These are phyloP conservation scores for Bradysia coprophila DNA, from an alignment of 1,140 invertebrate species.

Conservation along the genomic window DNA sequence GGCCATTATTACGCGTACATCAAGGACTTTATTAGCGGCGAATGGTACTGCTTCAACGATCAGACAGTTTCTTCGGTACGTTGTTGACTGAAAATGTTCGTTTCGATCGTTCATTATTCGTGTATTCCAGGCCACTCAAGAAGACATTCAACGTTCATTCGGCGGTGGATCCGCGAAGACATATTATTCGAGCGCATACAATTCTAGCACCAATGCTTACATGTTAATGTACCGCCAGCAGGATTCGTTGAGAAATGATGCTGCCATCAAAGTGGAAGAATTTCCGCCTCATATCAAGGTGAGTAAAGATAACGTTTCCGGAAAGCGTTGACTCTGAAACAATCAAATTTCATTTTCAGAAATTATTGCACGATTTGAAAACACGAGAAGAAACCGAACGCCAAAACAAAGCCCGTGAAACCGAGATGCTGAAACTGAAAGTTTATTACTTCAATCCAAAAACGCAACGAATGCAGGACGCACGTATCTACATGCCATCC, in stretches of 20 bases:
- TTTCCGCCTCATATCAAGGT: constrained; percentile 50
- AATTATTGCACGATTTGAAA: constrained; percentile 27
- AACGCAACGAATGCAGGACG: constrained; percentile 29
- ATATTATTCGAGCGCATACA: constrained; percentile 57
- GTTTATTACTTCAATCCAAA: constrained; percentile 43
- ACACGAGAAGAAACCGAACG: background rate
- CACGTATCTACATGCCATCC: constrained; percentile 31
- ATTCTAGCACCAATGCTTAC: constrained; percentile 78
- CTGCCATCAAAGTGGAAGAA: constrained; percentile 43
- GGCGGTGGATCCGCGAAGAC: constrained; percentile 49
- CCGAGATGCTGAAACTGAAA: background rate
- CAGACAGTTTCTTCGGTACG: constrained; percentile 43
- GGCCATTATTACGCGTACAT: constrained; percentile 92
- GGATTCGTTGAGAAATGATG: constrained; percentile 46
- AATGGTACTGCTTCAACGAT: constrained; percentile 77
- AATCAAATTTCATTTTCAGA: constrained; percentile 13
- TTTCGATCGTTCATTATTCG: no score
- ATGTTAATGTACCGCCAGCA: constrained; percentile 86
- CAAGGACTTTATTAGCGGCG: constrained; percentile 58
- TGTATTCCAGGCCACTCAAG: constrained; percentile 45
- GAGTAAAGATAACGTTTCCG: constrained; percentile 27
- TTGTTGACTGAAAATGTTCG: no score
- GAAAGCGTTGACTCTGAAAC: no score
- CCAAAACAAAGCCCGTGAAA: background rate
- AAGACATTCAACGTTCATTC: constrained; percentile 72